phyloP scores from a whole-genome alignment of 2,113 vertebrate genomes.

The Etia nguti region DNA sequence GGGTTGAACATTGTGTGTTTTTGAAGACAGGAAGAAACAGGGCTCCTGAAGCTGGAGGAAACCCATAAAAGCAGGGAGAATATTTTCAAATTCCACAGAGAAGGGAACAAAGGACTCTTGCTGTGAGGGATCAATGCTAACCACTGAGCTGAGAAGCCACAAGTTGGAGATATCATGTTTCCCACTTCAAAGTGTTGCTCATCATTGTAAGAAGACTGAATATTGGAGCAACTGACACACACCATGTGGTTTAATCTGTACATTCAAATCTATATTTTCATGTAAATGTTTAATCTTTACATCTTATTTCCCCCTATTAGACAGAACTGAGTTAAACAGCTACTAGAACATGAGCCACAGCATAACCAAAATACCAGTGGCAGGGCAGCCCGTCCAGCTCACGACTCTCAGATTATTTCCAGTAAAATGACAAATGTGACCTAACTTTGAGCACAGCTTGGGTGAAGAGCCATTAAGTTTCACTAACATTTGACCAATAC shows the following conservation, averaged over 20 bases:
- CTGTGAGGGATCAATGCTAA: background rate
- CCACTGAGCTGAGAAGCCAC: background rate
- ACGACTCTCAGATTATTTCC: background rate
- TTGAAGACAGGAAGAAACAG: background rate
- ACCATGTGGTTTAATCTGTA: background rate
- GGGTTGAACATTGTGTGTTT: background rate
- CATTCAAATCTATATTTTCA: background rate
- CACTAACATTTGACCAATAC: background rate
- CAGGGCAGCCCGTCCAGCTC: background rate
- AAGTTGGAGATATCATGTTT: background rate
- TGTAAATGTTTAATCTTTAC: background rate
- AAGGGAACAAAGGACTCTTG: background rate
- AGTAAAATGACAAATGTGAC: background rate
- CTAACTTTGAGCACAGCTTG: background rate
- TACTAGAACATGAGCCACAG: background rate
- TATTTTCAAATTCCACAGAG: background rate
- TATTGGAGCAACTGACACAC: accelerated
- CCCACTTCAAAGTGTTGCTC: background rate
- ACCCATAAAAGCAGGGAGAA: background rate
- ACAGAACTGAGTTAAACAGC: background rate
- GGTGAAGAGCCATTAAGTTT: background rate
- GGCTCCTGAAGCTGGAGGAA: background rate
- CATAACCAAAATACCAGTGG: background rate
- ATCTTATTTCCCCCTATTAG: background rate
- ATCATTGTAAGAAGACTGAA: background rate